Conservation (phyloP, 2,113 vertebrate genomes). For the Protobothrops flavoviridis region DNA sequence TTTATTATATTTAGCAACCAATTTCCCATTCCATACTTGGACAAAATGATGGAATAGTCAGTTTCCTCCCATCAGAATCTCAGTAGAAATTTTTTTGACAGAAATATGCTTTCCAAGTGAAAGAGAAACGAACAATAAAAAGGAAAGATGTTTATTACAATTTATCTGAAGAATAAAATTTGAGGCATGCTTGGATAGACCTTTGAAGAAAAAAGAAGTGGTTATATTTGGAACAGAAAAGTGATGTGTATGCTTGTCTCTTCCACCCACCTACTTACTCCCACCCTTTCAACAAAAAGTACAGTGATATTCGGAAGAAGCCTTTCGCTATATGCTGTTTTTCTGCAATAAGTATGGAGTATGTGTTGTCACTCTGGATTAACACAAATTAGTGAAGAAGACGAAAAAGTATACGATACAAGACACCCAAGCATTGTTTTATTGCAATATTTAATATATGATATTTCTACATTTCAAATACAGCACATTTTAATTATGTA, state of each 20-base stretch:
- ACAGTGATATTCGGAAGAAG: constrained; percentile 5
- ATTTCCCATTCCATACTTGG: not conserved
- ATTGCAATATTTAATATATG: not conserved
- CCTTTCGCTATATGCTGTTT: not conserved
- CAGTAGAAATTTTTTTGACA: not conserved
- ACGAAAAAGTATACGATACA: not conserved
- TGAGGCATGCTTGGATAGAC: not conserved
- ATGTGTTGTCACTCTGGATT: constrained; percentile 5
- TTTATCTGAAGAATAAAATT: not conserved
- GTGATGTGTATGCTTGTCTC: not conserved
- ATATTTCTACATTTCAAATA: not conserved
- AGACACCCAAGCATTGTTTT: not conserved
- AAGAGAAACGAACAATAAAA: not conserved
- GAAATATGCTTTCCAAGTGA: not conserved
- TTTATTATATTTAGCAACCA: not conserved
- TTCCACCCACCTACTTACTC: not conserved
- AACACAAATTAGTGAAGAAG: not conserved
- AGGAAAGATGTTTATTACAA: not conserved
- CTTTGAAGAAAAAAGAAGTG: not conserved
- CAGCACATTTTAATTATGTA: not conserved
- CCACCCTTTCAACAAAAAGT: not conserved
- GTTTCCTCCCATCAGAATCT: not conserved
- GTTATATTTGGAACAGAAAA: not conserved
- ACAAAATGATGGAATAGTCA: not conserved
- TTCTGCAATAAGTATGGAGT: not conserved